These are phyloP conservation scores for Caranx melampygus DNA, from an alignment of 2,113 vertebrate genomes.

Conservation along the genomic window DNA sequence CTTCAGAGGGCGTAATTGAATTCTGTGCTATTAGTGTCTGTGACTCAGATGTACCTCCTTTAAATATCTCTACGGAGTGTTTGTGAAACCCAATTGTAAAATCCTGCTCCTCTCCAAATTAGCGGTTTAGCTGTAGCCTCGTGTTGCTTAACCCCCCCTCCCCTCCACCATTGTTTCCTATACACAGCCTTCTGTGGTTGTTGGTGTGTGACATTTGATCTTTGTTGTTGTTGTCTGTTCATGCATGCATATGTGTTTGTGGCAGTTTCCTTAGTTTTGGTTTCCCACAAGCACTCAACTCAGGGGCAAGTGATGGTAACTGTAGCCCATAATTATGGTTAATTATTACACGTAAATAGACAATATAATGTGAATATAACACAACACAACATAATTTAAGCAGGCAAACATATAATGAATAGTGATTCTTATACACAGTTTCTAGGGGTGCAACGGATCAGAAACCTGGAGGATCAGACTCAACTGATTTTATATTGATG, in stretches of 20 bases:
- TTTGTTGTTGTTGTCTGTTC: conserved; percentile 12
- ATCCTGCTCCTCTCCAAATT: conserved; percentile 29
- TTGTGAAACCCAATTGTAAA: conserved; percentile 21
- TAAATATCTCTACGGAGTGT: conserved; percentile 6
- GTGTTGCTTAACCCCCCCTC: conserved; percentile 7
- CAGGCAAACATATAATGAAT: neutral
- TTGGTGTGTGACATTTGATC: neutral
- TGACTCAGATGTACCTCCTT: conserved; percentile 18
- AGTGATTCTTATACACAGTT: neutral
- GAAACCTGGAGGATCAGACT: too few species aligned
- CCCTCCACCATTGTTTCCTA: conserved; percentile 1
- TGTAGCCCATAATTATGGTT: neutral
- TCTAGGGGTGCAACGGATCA: too few species aligned
- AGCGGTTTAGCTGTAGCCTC: conserved; percentile 8
- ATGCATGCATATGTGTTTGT: neutral
- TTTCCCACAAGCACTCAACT: neutral
- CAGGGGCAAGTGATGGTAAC: neutral
- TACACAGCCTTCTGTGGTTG: neutral
- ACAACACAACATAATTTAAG: too few species aligned
- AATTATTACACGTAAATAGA: neutral
- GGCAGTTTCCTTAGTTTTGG: neutral
- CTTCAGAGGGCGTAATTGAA: neutral
- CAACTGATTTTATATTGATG: too few species aligned
- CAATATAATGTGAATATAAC: neutral
- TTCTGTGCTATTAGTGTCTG: neutral